Evolutionary conservation across 1,140 invertebrate species (phyloP).

Genomic region (Lanistes nyassanus): DNA sequence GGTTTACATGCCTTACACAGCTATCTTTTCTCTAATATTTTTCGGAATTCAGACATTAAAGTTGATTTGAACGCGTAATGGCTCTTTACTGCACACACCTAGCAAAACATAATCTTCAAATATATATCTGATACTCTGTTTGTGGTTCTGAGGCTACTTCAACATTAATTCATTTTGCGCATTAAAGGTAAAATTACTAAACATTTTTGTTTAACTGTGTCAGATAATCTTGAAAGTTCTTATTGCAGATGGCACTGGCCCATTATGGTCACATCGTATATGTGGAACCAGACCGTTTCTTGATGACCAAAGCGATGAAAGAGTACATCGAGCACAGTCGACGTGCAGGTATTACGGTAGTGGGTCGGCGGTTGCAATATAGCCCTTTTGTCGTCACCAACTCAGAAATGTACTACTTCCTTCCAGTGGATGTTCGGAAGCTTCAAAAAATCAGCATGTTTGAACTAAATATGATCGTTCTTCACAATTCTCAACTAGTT

Average conservation of each 20-base stretch:
- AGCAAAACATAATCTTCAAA: too few relatives aligned
- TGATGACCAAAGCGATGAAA: conserved; percentile 34
- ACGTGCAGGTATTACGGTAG: conserved; percentile 28
- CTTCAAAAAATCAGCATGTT: conserved; percentile 34
- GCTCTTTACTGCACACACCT: too few relatives aligned
- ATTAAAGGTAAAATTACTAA: too few relatives aligned
- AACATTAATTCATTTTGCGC: too few relatives aligned
- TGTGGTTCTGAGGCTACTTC: too few relatives aligned
- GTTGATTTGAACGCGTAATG: too few relatives aligned
- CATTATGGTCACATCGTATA: conserved; percentile 43
- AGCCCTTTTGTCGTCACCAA: conserved; percentile 48
- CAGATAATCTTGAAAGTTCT: too few relatives aligned
- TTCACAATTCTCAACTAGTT: conserved; percentile 41
- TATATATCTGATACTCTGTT: too few relatives aligned
- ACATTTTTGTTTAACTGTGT: too few relatives aligned
- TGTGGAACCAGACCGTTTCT: conserved; percentile 39
- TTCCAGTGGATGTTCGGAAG: conserved; percentile 34
- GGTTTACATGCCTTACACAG: too few relatives aligned
- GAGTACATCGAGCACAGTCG: conserved; percentile 33
- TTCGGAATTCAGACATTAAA: too few relatives aligned
- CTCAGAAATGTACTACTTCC: conserved; percentile 45
- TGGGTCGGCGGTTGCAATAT: conserved; percentile 29
- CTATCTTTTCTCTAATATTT: too few relatives aligned
- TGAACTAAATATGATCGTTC: conserved; percentile 39
- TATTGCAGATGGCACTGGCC: conserved; percentile 40